A percentile compares a stretch with the other conserved stretches of the same genome.
Conservation (phyloP, 2,888 invertebrate genomes). For the Trachelus iudaicus region DNA sequence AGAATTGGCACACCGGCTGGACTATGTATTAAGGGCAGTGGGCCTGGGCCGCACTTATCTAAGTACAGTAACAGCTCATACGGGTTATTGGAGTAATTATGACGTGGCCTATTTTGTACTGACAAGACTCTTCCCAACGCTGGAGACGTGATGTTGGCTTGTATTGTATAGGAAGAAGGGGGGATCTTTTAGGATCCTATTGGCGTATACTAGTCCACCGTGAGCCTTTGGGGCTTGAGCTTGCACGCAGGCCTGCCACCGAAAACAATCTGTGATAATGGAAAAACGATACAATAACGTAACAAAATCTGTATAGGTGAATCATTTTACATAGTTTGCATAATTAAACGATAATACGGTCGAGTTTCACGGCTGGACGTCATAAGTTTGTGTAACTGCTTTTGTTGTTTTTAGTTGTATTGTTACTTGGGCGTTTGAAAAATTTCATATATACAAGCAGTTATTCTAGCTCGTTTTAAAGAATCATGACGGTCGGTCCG, state of each 20-base stretch:
- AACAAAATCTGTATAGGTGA: slow-evolving; percentile 45
- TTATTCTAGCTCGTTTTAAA: background rate
- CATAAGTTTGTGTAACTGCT: slow-evolving; percentile 13
- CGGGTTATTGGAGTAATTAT: slow-evolving; percentile 74
- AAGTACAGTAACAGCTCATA: slow-evolving; percentile 73
- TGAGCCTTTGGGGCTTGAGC: slow-evolving; percentile 47
- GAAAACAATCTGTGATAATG: slow-evolving; percentile 65
- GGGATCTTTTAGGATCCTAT: slow-evolving; percentile 35
- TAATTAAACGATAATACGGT: slow-evolving; percentile 31
- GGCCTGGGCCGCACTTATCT: slow-evolving; percentile 71
- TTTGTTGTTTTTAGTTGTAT: slow-evolving; percentile 7
- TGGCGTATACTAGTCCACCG: slow-evolving; percentile 51
- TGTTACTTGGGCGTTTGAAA: background rate
- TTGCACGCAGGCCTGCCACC: slow-evolving; percentile 53
- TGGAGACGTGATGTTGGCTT: slow-evolving; percentile 64
- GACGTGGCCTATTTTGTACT: slow-evolving; percentile 75
- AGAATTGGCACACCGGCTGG: slow-evolving; percentile 71
- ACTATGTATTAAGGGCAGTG: slow-evolving; percentile 71
- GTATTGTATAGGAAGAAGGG: slow-evolving; percentile 28
- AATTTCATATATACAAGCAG: background rate
- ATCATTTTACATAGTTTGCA: slow-evolving; percentile 38
- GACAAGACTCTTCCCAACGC: slow-evolving; percentile 67
- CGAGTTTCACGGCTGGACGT: slow-evolving; percentile 25
- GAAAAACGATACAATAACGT: slow-evolving; percentile 64
- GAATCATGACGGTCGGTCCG: background rate